phyloP scores from a whole-genome alignment of 2,113 vertebrate species.

The Bettongia penicillata region DNA sequence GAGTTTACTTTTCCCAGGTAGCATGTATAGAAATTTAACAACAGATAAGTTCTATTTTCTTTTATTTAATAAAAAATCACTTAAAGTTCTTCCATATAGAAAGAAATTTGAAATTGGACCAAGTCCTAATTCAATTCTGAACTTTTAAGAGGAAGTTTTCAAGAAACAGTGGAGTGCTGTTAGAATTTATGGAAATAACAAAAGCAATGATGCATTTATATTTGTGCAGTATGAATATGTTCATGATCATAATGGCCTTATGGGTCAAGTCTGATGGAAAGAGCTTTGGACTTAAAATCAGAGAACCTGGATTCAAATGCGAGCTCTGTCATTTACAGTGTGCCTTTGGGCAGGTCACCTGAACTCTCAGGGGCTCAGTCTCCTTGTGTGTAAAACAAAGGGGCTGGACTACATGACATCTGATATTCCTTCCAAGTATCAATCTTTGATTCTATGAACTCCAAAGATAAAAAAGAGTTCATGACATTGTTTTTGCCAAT shows the following conservation, averaged over 20 bases:
- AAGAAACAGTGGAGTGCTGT: not conserved
- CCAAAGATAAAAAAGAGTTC: not conserved
- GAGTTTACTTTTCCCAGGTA: slow-evolving; percentile 43
- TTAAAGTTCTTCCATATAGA: not conserved
- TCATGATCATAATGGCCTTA: not conserved
- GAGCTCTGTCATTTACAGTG: not conserved
- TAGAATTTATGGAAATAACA: not conserved
- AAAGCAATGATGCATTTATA: not conserved
- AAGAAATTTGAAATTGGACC: not conserved
- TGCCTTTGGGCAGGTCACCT: not conserved
- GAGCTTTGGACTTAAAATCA: not conserved
- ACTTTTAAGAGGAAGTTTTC: not conserved
- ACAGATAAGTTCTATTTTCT: not conserved
- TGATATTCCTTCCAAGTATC: not conserved
- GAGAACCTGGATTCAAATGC: not conserved
- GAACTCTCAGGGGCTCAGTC: not conserved
- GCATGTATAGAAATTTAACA: slow-evolving; percentile 47
- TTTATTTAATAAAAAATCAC: not conserved
- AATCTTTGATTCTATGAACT: not conserved
- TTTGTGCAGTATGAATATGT: not conserved
- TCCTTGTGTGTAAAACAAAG: not conserved
- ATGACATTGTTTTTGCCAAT: not conserved
- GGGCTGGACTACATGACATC: not conserved
- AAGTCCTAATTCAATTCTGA: not conserved
- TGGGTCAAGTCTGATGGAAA: not conserved